Evolutionary conservation across 1,140 invertebrate genomes (phyloP).

Genomic region (Lasioglossum albipes): DNA sequence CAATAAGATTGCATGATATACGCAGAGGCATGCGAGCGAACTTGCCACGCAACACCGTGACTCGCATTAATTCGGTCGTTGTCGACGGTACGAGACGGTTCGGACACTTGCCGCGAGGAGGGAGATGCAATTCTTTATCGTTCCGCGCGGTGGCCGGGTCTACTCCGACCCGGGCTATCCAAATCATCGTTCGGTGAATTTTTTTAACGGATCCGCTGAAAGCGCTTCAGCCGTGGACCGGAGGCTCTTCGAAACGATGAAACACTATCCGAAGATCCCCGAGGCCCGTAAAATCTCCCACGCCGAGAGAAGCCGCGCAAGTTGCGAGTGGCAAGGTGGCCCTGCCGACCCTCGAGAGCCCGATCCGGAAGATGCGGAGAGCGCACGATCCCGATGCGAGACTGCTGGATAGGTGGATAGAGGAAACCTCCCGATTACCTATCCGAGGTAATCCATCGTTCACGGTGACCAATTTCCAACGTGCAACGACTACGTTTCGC

Average conservation of each 20-base stretch:
- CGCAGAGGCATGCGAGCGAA: conserved; percentile 33
- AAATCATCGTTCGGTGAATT: too few relatives aligned
- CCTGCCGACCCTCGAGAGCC: too few relatives aligned
- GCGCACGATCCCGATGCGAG: too few relatives aligned
- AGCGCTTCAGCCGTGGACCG: too few relatives aligned
- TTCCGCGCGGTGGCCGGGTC: too few relatives aligned
- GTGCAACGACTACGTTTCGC: neutral
- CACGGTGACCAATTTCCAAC: conserved; percentile 36
- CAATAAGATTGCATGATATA: conserved; percentile 53
- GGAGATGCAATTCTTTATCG: neutral
- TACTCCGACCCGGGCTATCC: too few relatives aligned
- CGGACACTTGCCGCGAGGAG: neutral
- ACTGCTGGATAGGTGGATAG: too few relatives aligned
- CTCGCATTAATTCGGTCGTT: conserved; percentile 14
- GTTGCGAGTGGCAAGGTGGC: too few relatives aligned
- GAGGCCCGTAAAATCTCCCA: neutral
- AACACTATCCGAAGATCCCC: too few relatives aligned
- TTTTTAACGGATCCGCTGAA: too few relatives aligned
- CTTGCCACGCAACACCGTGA: conserved; percentile 44
- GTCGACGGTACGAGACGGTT: neutral
- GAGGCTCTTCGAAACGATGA: too few relatives aligned
- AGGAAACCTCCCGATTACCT: neutral
- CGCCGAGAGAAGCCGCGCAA: neutral
- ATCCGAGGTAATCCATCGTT: conserved; percentile 1
- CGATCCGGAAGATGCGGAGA: too few relatives aligned